phyloP scores from a whole-genome alignment of 64 coral and sea anemone genomes.

The Pocillopora verrucosa region DNA sequence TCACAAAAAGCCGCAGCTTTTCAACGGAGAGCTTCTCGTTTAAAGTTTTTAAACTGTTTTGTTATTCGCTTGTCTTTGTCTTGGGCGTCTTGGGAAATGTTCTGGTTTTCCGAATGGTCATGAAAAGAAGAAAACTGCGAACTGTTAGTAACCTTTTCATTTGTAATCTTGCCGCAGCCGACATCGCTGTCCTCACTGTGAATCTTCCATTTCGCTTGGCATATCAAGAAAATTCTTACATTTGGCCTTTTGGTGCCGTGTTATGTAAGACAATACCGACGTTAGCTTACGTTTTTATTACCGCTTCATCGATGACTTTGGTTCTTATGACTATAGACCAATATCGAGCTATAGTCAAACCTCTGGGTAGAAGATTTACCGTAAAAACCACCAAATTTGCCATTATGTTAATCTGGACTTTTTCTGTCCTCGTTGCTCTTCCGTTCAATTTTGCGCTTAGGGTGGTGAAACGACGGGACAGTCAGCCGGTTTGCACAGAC shows the following conservation, averaged over 20 bases:
- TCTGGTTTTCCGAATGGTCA: slow-evolving; percentile 78
- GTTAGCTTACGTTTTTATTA: slow-evolving; percentile 77
- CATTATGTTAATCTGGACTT: slow-evolving; percentile 61
- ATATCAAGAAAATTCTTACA: slow-evolving; percentile 89
- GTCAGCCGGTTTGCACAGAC: slow-evolving; percentile 69
- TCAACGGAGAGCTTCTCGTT: slow-evolving; percentile 59
- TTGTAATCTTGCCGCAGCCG: slow-evolving; percentile 86
- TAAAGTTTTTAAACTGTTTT: slow-evolving; percentile 77
- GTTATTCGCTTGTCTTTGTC: slow-evolving; percentile 72
- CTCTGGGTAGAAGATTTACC: slow-evolving; percentile 50
- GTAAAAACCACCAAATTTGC: slow-evolving; percentile 60
- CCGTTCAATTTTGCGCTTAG: slow-evolving; percentile 76
- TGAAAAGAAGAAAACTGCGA: slow-evolving; percentile 68
- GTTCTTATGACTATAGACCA: slow-evolving; percentile 67
- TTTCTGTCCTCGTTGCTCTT: slow-evolving; percentile 56
- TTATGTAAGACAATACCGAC: slow-evolving; percentile 88
- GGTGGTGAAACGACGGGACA: slow-evolving; percentile 22
- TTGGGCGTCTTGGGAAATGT: slow-evolving; percentile 77
- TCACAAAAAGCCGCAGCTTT: neutral
- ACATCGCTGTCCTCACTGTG: slow-evolving; percentile 75
- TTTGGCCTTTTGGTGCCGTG: slow-evolving; percentile 85
- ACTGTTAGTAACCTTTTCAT: slow-evolving; percentile 85
- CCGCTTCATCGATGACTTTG: slow-evolving; percentile 75
- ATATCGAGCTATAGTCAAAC: slow-evolving; percentile 58
- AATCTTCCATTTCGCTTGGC: slow-evolving; percentile 87